Conservation (phyloP, 2,113 vertebrate genomes). For the Catagonus wagneri region DNA sequence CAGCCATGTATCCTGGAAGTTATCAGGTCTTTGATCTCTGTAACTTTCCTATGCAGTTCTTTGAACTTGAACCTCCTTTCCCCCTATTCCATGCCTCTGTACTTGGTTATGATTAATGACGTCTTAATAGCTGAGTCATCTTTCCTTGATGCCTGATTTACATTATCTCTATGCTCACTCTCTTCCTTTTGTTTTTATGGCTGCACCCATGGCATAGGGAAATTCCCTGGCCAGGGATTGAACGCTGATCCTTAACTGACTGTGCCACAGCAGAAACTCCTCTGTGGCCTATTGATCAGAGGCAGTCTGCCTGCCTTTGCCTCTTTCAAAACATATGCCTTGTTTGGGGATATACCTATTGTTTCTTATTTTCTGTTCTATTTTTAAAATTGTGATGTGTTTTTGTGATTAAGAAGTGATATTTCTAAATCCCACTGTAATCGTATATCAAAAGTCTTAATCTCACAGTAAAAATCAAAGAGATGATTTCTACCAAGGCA, state of each 20-base stretch:
- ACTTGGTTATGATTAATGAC: not conserved
- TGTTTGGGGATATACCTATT: not conserved
- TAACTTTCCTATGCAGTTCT: not conserved
- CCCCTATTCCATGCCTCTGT: not conserved
- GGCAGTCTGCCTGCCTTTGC: not conserved
- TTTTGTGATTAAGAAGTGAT: slow-evolving; percentile 38
- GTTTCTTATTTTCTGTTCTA: slow-evolving; percentile 47
- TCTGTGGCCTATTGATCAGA: not conserved
- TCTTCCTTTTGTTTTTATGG: too few relatives aligned
- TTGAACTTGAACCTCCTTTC: not conserved
- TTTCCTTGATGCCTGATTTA: not conserved
- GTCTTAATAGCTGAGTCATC: not conserved
- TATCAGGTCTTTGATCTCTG: not conserved
- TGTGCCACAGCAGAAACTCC: too few relatives aligned
- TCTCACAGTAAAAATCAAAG: not conserved
- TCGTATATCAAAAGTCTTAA: slow-evolving; percentile 18
- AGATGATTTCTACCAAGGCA: slow-evolving; percentile 40
- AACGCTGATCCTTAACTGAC: too few relatives aligned
- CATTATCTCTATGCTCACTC: not conserved
- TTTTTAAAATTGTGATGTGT: slow-evolving; percentile 16
- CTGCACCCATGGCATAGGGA: too few relatives aligned
- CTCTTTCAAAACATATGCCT: not conserved
- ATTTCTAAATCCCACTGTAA: slow-evolving; percentile 17
- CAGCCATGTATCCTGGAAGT: not conserved
- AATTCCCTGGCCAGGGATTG: too few relatives aligned